phyloP scores from a whole-genome alignment of 2,113 vertebrate genomes.

The Cathartes aura region DNA sequence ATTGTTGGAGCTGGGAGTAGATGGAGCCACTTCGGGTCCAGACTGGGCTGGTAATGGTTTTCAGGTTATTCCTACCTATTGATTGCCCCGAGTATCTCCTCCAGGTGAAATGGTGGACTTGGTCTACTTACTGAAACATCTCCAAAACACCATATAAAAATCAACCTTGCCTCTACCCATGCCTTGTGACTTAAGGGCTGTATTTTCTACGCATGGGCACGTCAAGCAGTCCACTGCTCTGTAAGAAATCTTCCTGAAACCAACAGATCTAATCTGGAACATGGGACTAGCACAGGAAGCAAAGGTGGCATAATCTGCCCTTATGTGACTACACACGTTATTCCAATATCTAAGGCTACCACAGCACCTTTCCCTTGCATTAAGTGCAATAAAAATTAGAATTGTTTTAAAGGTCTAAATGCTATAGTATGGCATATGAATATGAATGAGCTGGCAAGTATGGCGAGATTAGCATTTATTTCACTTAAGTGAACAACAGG shows the following conservation, averaged over 20 bases:
- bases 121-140: not conserved
- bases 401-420: conserved; percentile 44
- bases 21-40: not conserved
- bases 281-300: not conserved
- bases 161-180: not conserved
- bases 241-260: not conserved
- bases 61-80: not conserved
- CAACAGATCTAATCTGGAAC: not conserved
- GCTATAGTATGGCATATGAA: conserved; percentile 10
- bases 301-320: not conserved
- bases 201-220: not conserved
- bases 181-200: not conserved
- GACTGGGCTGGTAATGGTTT: not conserved
- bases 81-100: not conserved
- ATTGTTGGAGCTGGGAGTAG: not conserved
- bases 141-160: not conserved
- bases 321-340: not conserved
- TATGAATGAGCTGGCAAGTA: conserved; percentile 49
- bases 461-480: conserved; percentile 42
- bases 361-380: not conserved
- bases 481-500: conserved; percentile 64
- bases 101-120: not conserved
- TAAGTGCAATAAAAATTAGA: not conserved
- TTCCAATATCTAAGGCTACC: not conserved
- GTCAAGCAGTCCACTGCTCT: not conserved